phyloP scores from a whole-genome alignment of 1,140 invertebrate species.

The Rhynchophorus ferrugineus region DNA sequence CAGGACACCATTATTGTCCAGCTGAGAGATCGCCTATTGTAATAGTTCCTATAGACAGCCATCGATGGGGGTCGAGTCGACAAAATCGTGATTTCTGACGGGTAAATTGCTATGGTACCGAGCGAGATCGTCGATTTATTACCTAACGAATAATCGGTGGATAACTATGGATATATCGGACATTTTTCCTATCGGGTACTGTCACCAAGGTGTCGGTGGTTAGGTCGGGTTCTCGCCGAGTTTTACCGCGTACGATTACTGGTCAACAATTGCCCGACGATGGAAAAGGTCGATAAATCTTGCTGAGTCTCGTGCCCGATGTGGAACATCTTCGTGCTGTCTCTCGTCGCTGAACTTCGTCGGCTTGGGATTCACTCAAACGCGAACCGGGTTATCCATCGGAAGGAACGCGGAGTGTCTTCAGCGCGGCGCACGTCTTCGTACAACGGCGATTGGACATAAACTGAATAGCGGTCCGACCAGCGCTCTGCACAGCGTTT shows the following conservation, averaged over 20 bases:
- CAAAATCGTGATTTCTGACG: no score
- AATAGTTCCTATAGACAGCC: slow-evolving; percentile 30
- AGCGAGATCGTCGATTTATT: slow-evolving; percentile 9
- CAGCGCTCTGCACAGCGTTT: neutral
- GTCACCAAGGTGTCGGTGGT: no score
- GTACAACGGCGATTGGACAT: neutral
- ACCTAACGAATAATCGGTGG: slow-evolving; percentile 17
- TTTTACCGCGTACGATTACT: neutral
- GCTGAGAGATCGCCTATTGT: slow-evolving; percentile 19
- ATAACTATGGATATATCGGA: slow-evolving; percentile 2
- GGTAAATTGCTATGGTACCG: slow-evolving; percentile 1
- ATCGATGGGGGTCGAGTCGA: slow-evolving; percentile 13
- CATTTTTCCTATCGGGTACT: no score
- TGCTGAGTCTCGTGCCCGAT: neutral
- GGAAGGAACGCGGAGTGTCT: no score
- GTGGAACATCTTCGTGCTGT: neutral
- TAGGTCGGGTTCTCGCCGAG: neutral
- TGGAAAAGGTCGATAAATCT: neutral
- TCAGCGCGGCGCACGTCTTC: neutral
- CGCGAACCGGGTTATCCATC: no score
- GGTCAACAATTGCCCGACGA: neutral
- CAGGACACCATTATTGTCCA: slow-evolving; percentile 28
- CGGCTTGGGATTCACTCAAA: no score
- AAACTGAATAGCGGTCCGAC: neutral
- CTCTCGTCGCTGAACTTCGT: no score